These are phyloP conservation scores for Chiloscyllium plagiosum DNA, from an alignment of 2,113 vertebrate species.

Conservation along the genomic window DNA sequence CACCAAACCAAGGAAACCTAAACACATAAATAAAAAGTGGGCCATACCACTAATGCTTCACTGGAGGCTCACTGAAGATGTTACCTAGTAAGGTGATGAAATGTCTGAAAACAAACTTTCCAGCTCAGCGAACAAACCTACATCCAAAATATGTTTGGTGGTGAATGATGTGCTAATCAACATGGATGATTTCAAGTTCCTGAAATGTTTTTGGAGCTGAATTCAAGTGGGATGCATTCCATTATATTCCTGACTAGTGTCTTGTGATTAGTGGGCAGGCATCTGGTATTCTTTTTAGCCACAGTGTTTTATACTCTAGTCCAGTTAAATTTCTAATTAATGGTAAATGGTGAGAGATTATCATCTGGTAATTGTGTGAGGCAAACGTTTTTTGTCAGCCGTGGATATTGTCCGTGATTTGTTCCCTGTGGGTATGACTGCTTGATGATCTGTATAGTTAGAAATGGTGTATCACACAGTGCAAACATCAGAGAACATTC, in stretches of 20 bases:
- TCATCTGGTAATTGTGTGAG: neutral
- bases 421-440: neutral
- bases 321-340: neutral
- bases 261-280: neutral
- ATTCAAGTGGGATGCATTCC: neutral
- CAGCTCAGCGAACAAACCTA: no score
- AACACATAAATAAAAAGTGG: no score
- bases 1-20: no score
- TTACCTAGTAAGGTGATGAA: no score
- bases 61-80: no score
- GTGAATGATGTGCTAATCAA: neutral
- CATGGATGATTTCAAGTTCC: neutral
- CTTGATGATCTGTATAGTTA: neutral
- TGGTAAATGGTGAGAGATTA: neutral
- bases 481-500: no score
- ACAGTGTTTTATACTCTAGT: neutral
- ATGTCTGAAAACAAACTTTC: no score
- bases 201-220: neutral
- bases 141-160: neutral
- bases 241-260: neutral
- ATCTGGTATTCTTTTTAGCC: neutral
- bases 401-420: neutral
- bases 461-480: neutral
- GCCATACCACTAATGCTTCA: no score
- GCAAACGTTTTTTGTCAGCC: neutral